Conservation (phyloP, 2,113 vertebrate genomes). For the Labeo catla region DNA sequence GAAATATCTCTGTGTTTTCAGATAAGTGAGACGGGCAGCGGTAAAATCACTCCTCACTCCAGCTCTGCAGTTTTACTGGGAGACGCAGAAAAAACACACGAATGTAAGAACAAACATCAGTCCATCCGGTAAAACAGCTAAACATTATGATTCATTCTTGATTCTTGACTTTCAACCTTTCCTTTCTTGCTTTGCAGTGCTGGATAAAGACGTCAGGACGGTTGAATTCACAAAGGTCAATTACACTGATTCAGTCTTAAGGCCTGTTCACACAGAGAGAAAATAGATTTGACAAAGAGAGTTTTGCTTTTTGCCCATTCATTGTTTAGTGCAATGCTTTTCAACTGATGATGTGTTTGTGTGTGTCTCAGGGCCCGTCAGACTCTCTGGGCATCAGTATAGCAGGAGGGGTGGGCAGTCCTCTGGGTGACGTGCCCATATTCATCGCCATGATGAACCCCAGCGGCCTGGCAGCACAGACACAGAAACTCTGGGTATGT, state of each 20-base stretch:
- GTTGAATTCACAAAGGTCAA: constrained; percentile 92
- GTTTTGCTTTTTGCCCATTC: too few species aligned
- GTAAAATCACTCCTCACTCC: constrained; percentile 73
- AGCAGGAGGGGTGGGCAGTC: constrained; percentile 95
- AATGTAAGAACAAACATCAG: constrained; percentile 72
- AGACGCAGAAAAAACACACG: constrained; percentile 78
- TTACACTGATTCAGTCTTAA: background rate
- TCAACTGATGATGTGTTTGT: background rate
- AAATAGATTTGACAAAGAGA: background rate
- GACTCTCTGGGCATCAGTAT: constrained; percentile 95
- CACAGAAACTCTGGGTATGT: constrained; percentile 89
- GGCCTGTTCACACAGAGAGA: background rate
- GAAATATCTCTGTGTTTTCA: constrained; percentile 60
- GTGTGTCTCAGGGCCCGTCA: constrained; percentile 74
- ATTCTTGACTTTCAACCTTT: background rate
- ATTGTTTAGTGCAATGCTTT: too few species aligned
- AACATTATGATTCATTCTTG: background rate
- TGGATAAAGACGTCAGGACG: constrained; percentile 85
- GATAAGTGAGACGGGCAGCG: constrained; percentile 81
- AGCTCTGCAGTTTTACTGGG: constrained; percentile 68
- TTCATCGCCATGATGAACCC: constrained; percentile 99
- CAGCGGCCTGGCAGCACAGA: constrained; percentile 91
- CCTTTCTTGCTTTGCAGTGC: constrained; percentile 61
- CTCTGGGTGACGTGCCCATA: constrained; percentile 94
- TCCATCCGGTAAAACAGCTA: background rate